Conservation (phyloP, 2,113 vertebrate species). For the Cottus gobio region DNA sequence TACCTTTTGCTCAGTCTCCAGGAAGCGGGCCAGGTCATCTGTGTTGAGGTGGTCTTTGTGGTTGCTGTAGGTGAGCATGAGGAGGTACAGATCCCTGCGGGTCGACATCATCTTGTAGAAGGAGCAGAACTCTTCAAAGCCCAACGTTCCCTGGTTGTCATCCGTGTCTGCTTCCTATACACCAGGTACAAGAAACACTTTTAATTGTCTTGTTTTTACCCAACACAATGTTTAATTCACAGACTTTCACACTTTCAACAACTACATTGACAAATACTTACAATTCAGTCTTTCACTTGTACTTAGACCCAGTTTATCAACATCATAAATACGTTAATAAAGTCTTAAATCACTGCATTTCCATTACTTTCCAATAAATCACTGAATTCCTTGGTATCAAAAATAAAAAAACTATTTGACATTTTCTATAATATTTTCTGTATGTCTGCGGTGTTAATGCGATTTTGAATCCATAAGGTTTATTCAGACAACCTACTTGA, state of each 20-base stretch:
- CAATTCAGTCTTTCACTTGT: not conserved
- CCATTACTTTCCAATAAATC: not conserved
- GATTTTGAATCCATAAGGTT: too few relatives aligned
- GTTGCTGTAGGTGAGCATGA: conserved; percentile 97
- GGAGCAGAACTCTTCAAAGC: conserved; percentile 96
- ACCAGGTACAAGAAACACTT: not conserved
- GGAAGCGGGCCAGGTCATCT: conserved; percentile 87
- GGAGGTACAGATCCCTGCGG: conserved; percentile 93
- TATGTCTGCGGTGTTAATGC: too few relatives aligned
- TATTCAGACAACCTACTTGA: not conserved
- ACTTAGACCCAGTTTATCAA: not conserved
- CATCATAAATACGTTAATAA: not conserved
- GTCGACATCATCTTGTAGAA: conserved; percentile 99
- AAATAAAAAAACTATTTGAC: not conserved
- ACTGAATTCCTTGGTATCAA: not conserved
- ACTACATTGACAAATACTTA: not conserved
- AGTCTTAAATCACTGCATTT: not conserved
- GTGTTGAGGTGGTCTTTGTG: conserved; percentile 93
- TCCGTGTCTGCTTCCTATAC: conserved; percentile 95
- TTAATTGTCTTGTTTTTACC: not conserved
- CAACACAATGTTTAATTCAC: not conserved
- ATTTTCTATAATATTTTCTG: not conserved
- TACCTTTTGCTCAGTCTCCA: conserved; percentile 96
- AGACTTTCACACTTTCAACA: not conserved
- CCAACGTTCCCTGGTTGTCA: conserved; percentile 93